Conservation (phyloP, 1,140 invertebrate genomes). For the Leucophenga varia region DNA sequence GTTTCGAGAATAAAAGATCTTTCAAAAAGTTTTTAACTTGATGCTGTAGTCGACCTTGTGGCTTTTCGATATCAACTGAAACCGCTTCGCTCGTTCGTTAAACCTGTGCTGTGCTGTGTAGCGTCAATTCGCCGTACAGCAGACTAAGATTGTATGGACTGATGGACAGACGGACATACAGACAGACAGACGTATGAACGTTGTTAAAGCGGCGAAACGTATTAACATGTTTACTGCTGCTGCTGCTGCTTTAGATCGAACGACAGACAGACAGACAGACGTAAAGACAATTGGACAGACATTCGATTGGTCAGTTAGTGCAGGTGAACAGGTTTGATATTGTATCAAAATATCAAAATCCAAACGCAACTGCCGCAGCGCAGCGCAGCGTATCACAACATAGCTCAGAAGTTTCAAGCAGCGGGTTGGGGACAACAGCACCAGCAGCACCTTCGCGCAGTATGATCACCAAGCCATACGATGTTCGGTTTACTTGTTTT, state of each 20-base stretch:
- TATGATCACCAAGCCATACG: too few species aligned
- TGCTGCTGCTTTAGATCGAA: conserved; percentile 39
- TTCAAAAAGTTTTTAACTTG: too few species aligned
- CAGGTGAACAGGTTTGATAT: conserved; percentile 54
- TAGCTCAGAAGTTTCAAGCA: too few species aligned
- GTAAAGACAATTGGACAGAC: too few species aligned
- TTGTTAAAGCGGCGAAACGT: conserved; percentile 38
- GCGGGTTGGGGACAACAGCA: conserved; percentile 19
- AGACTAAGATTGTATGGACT: not conserved
- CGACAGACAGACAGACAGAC: too few species aligned
- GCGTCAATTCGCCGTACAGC: conserved; percentile 43
- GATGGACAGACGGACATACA: not conserved
- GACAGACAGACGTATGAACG: not conserved
- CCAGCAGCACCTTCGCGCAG: too few species aligned
- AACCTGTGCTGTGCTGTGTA: too few species aligned
- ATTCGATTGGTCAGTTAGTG: conserved; percentile 31
- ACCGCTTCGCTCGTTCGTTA: conserved; percentile 53
- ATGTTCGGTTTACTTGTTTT: too few species aligned
- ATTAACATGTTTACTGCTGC: conserved; percentile 41
- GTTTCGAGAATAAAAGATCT: too few species aligned
- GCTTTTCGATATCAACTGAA: conserved; percentile 54
- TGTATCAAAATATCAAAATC: conserved; percentile 45
- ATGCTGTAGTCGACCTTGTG: conserved; percentile 54
- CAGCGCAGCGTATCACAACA: too few species aligned
- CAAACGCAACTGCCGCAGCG: conserved; percentile 53